Conservation (phyloP, 64 coral and sea anemone species). For the Montipora capricornis region DNA sequence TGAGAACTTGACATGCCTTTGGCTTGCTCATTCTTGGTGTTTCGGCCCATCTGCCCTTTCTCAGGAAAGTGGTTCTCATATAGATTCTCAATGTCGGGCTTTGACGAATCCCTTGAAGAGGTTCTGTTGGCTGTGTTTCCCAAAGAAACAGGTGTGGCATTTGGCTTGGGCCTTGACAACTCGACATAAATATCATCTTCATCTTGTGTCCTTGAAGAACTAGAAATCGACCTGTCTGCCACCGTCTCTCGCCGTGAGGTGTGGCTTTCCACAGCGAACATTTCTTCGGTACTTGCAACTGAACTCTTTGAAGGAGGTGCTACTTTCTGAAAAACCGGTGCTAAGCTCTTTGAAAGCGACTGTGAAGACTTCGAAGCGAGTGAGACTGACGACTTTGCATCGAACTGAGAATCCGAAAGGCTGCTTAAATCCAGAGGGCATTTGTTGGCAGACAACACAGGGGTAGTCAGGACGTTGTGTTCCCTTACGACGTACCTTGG, state of each 20-base stretch:
- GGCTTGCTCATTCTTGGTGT: not conserved
- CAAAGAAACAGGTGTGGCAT: not conserved
- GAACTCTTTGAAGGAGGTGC: not conserved
- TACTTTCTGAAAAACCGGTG: not conserved
- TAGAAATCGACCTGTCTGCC: not conserved
- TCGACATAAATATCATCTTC: slow-evolving; percentile 37
- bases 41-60: not conserved
- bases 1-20: not conserved
- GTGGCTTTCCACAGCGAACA: not conserved
- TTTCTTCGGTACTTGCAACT: not conserved
- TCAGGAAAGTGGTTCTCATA: slow-evolving; percentile 12
- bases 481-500: not conserved
- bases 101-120: not conserved
- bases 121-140: not conserved
- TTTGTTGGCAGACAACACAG: not conserved
- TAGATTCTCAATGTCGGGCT: not conserved
- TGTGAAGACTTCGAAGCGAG: not conserved
- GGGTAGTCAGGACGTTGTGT: not conserved
- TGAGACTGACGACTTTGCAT: not conserved
- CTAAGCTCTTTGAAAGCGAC: not conserved
- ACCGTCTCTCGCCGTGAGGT: not conserved
- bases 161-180: not conserved
- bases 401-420: not conserved
- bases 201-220: not conserved
- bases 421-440: slow-evolving; percentile 25